A percentile compares a stretch with the other conserved stretches of the same genome.
Conservation (phyloP, 2,113 vertebrate genomes). For the Saimiri boliviensis region DNA sequence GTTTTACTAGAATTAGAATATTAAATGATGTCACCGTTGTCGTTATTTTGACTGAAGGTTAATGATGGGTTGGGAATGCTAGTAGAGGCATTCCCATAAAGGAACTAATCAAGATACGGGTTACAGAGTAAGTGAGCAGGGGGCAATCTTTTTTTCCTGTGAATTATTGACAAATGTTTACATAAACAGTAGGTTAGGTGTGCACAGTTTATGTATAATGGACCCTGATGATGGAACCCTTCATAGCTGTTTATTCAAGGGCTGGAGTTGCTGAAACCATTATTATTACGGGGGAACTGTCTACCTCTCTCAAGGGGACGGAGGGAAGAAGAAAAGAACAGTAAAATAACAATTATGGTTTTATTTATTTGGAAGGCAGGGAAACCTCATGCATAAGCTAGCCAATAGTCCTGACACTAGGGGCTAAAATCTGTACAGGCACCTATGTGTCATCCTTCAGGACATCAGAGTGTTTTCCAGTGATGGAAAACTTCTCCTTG, state of each 20-base stretch:
- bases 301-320: not conserved
- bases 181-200: not conserved
- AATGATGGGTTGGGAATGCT: not conserved
- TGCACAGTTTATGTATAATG: not conserved
- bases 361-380: not conserved
- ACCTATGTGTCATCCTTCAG: not conserved
- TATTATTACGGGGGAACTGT: not conserved
- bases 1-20: not conserved
- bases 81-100: not conserved
- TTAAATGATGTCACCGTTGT: conserved; percentile 1
- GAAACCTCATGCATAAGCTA: not conserved
- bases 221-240: not conserved
- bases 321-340: not conserved
- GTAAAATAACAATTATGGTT: not conserved
- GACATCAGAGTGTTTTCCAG: not conserved
- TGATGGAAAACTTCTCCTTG: not conserved
- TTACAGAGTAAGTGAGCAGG: not conserved
- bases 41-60: conserved; percentile 22
- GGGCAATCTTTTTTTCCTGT: not conserved
- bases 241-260: not conserved
- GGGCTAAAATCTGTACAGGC: not conserved
- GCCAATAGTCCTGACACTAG: not conserved
- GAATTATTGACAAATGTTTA: conserved; percentile 17
- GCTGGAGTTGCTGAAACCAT: not conserved
- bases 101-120: not conserved